Evolutionary conservation across 2,113 vertebrate genomes (phyloP).

Genomic region (Oplegnathus fasciatus): DNA sequence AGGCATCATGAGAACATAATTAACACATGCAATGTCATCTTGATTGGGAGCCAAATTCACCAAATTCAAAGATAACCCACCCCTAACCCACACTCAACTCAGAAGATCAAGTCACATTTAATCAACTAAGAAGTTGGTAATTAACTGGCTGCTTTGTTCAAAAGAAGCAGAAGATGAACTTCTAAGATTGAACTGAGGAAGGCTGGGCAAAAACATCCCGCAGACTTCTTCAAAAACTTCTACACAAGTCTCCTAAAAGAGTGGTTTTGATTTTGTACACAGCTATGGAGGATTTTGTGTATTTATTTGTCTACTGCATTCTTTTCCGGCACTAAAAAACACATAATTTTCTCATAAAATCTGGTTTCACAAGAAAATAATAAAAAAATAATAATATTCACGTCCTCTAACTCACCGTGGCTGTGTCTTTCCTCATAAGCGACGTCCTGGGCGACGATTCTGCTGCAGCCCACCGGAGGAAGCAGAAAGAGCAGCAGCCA

Average conservation of each 20-base stretch:
- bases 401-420: slow-evolving; percentile 51
- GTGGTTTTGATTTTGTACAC: no score
- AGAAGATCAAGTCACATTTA: background rate
- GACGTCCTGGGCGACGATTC: background rate
- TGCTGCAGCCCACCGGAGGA: slow-evolving; percentile 33
- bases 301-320: background rate
- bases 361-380: background rate
- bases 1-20: background rate
- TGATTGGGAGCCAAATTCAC: background rate
- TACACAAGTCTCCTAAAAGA: no score
- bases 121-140: background rate
- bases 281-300: background rate
- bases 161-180: background rate
- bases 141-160: background rate
- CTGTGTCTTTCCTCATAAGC: background rate
- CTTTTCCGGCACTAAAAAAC: background rate
- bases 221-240: no score
- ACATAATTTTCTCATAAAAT: background rate
- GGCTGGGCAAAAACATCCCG: no score
- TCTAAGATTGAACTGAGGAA: background rate
- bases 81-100: background rate
- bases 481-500: slow-evolving; percentile 61
- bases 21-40: background rate
- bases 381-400: background rate
- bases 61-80: no score